Conservation (phyloP, 2,797 vertebrate genomes). For the Artibeus jamaicensis region DNA sequence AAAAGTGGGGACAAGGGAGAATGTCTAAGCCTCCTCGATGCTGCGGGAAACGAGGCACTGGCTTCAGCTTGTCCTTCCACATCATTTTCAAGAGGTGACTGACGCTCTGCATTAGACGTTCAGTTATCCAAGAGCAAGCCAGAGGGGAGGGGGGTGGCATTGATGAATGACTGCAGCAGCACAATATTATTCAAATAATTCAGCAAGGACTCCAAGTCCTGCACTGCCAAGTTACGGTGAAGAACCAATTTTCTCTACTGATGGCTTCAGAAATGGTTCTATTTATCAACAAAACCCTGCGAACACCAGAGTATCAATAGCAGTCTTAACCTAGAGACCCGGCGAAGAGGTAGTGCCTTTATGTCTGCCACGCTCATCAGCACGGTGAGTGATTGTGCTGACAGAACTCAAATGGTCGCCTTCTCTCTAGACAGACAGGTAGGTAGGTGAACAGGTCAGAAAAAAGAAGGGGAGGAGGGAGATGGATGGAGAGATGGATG, state of each 20-base stretch:
- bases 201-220: background rate
- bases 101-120: background rate
- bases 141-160: background rate
- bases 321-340: slow-evolving; percentile 31
- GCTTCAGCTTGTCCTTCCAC: background rate
- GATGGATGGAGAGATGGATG: background rate
- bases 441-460: background rate
- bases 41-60: background rate
- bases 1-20: background rate
- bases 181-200: slow-evolving; percentile 66
- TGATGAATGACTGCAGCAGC: slow-evolving; percentile 5
- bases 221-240: background rate
- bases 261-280: slow-evolving; percentile 72
- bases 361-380: background rate
- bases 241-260: slow-evolving; percentile 63
- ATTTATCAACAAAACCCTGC: slow-evolving; percentile 61
- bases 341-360: background rate
- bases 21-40: rapidly evolving
- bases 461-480: background rate
- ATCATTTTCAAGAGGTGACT: background rate
- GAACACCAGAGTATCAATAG: background rate
- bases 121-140: background rate
- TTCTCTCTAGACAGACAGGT: background rate
- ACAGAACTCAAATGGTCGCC: background rate
- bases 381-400: background rate